Conservation (phyloP, 2,888 invertebrate species). For the Omphaloscelis lunosa region DNA sequence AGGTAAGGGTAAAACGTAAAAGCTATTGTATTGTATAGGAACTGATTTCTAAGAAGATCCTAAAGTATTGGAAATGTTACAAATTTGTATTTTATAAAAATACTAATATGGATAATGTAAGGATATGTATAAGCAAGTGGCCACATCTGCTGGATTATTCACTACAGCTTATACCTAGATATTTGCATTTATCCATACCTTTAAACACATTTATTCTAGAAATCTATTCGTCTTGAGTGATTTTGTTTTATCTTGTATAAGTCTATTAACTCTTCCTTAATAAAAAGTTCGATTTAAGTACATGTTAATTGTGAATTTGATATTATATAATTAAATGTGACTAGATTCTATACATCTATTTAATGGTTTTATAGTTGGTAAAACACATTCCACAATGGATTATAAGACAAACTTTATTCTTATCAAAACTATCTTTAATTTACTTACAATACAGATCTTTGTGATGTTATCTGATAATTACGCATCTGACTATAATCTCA, state of each 20-base stretch:
- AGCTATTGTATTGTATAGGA: conserved; percentile 85
- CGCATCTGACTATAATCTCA: conserved; percentile 78
- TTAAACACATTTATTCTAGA: conserved; percentile 55
- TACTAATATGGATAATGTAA: conserved; percentile 69
- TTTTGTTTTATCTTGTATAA: conserved; percentile 70
- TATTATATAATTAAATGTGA: conserved; percentile 76
- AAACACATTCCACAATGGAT: conserved; percentile 66
- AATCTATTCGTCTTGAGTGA: conserved; percentile 63
- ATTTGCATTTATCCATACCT: conserved; percentile 64
- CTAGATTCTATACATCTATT: conserved; percentile 83
- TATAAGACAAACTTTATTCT: conserved; percentile 54
- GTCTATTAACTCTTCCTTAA: conserved; percentile 76
- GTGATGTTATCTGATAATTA: conserved; percentile 61
- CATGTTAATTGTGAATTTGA: conserved; percentile 80
- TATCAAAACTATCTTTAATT: conserved; percentile 60
- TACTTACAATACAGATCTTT: conserved; percentile 64
- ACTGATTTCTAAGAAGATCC: conserved; percentile 87
- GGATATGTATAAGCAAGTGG: conserved; percentile 54
- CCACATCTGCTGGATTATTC: conserved; percentile 43
- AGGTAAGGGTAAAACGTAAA: conserved; percentile 88
- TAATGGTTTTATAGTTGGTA: conserved; percentile 82
- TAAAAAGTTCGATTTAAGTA: conserved; percentile 75
- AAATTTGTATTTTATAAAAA: conserved; percentile 88
- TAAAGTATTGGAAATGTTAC: conserved; percentile 89
- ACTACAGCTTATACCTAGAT: conserved; percentile 56